Percentiles rank a stretch among this genome's conserved stretches.
Evolutionary conservation across 1,140 invertebrate genomes (phyloP).

Genomic region (Cydia pomonella): DNA sequence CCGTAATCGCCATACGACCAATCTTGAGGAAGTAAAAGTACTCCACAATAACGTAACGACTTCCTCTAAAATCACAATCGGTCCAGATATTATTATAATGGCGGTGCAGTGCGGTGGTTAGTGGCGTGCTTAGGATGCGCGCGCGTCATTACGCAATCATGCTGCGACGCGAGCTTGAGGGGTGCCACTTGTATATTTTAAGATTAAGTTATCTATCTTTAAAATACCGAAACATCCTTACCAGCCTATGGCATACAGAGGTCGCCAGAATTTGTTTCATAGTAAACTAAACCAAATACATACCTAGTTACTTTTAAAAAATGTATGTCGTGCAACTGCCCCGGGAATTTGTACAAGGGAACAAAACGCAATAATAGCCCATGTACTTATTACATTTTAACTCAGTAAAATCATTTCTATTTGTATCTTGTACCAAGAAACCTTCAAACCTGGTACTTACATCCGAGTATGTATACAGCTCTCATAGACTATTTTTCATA

Average conservation of each 20-base stretch:
- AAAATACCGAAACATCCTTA: background rate
- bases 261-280: background rate
- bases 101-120: conserved; percentile 29
- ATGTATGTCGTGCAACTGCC: no score
- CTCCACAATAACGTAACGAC: conserved; percentile 12
- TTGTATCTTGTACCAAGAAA: no score
- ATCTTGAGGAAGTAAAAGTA: conserved; percentile 27
- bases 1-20: conserved; percentile 1
- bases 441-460: no score
- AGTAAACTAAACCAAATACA: no score
- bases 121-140: conserved; percentile 25
- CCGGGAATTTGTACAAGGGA: no score
- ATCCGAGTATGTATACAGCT: no score
- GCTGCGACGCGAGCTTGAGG: conserved; percentile 7
- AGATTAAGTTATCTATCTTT: background rate
- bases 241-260: background rate
- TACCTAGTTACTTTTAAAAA: no score
- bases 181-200: background rate
- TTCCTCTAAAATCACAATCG: conserved; percentile 29
- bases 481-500: no score
- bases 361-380: no score
- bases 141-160: conserved; percentile 5
- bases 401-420: no score
- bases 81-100: conserved; percentile 33
- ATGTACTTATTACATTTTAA: no score